Evolutionary conservation across 2,113 vertebrate species (phyloP).

Genomic region (Glaucomys volans): DNA sequence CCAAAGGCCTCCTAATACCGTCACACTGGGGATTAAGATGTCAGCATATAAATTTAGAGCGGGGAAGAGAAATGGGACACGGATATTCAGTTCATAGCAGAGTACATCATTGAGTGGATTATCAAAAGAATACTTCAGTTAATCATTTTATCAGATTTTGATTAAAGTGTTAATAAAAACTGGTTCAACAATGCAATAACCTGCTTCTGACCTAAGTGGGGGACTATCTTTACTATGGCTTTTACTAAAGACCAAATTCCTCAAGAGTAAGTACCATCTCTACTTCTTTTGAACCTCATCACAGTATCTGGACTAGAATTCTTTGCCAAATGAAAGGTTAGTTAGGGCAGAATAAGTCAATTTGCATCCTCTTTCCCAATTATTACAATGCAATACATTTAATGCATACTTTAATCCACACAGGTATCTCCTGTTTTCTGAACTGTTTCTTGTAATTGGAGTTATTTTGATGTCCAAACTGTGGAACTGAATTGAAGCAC

Average conservation of each 20-base stretch:
- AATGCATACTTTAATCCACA: not conserved
- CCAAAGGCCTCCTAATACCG: not conserved
- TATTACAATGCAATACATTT: not conserved
- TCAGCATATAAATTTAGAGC: not conserved
- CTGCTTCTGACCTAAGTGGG: not conserved
- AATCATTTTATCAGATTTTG: not conserved
- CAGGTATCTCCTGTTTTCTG: not conserved
- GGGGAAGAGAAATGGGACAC: not conserved
- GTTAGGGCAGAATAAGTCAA: not conserved
- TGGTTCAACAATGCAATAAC: not conserved
- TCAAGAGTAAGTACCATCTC: not conserved
- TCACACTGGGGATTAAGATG: not conserved
- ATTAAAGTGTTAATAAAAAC: not conserved
- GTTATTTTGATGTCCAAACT: not conserved
- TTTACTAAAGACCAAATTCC: not conserved
- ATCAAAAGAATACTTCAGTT: conserved; percentile 9
- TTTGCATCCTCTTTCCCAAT: not conserved
- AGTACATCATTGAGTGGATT: not conserved
- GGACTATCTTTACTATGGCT: not conserved
- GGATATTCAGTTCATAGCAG: not conserved
- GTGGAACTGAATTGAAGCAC: not conserved
- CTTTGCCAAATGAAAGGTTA: not conserved
- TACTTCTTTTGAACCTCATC: not conserved
- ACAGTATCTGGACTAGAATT: not conserved
- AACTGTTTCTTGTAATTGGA: not conserved